Conservation (phyloP, 1,140 invertebrate genomes). For the Aricia agestis region DNA sequence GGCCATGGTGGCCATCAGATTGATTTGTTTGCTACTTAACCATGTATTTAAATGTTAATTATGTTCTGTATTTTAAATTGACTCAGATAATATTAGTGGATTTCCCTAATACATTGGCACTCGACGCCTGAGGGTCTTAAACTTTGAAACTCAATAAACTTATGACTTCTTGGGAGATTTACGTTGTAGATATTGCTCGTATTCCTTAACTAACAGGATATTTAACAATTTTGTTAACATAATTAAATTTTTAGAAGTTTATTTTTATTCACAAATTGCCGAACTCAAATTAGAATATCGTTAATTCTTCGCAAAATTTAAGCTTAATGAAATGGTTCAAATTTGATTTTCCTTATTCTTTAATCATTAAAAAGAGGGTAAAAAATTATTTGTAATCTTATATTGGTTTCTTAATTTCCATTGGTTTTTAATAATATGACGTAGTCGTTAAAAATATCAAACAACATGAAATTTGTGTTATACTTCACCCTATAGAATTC, state of each 20-base stretch:
- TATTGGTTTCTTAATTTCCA: too few relatives aligned
- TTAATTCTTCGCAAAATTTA: not conserved
- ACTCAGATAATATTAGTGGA: constrained; percentile 39
- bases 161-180: constrained; percentile 58
- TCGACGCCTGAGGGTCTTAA: constrained; percentile 39
- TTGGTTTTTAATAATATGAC: too few relatives aligned
- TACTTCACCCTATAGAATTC: too few relatives aligned
- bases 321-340: too few relatives aligned
- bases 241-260: not conserved
- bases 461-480: too few relatives aligned
- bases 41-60: constrained; percentile 12
- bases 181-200: constrained; percentile 54
- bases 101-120: constrained; percentile 36
- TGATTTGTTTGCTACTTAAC: too few relatives aligned
- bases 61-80: constrained; percentile 38
- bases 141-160: constrained; percentile 65
- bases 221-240: not conserved
- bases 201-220: constrained; percentile 29
- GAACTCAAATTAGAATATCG: not conserved
- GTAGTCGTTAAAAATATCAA: too few relatives aligned
- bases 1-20: too few relatives aligned
- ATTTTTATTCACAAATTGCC: not conserved
- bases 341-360: not conserved
- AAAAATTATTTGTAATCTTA: too few relatives aligned
- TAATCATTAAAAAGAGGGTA: too few relatives aligned